phyloP scores from a whole-genome alignment of 2,888 invertebrate genomes.

The Mythimna lalbum region DNA sequence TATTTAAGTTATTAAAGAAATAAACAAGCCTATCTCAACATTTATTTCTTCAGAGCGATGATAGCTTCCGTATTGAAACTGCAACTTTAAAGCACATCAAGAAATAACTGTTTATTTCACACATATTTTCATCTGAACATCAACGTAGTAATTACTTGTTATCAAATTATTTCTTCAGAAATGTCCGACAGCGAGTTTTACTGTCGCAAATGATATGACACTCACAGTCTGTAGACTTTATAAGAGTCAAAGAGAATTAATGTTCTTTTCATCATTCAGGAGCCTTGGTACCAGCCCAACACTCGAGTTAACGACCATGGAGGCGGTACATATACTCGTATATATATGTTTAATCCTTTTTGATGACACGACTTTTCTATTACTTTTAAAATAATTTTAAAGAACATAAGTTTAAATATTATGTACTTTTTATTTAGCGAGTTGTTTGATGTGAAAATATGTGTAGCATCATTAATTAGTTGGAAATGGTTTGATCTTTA shows the following conservation, averaged over 20 bases:
- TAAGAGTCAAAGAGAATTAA: slow-evolving; percentile 60
- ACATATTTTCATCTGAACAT: slow-evolving; percentile 38
- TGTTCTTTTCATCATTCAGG: slow-evolving; percentile 67
- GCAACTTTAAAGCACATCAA: slow-evolving; percentile 20
- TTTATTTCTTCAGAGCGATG: slow-evolving; percentile 31
- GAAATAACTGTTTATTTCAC: slow-evolving; percentile 36
- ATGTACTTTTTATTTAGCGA: slow-evolving; percentile 56
- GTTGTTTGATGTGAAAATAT: slow-evolving; percentile 65
- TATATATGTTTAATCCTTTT: slow-evolving; percentile 64
- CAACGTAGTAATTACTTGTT: slow-evolving; percentile 48
- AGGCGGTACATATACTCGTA: slow-evolving; percentile 69
- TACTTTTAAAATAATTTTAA: slow-evolving; percentile 60
- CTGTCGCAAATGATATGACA: slow-evolving; percentile 39
- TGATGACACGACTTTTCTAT: slow-evolving; percentile 65
- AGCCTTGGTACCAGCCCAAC: slow-evolving; percentile 67
- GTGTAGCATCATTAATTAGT: slow-evolving; percentile 59
- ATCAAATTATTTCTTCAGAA: slow-evolving; percentile 46
- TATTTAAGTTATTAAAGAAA: slow-evolving; percentile 42
- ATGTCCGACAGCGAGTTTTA: slow-evolving; percentile 37
- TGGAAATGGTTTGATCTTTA: slow-evolving; percentile 57
- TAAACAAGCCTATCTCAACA: slow-evolving; percentile 14
- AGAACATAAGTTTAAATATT: slow-evolving; percentile 59
- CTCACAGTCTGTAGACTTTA: slow-evolving; percentile 51
- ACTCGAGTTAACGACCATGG: slow-evolving; percentile 68
- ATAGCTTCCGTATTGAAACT: slow-evolving; percentile 36